A percentile compares a stretch with the other conserved stretches of the same genome.
phyloP scores from a whole-genome alignment of 2,888 invertebrate species.

The Tolmerus cingulatus region DNA sequence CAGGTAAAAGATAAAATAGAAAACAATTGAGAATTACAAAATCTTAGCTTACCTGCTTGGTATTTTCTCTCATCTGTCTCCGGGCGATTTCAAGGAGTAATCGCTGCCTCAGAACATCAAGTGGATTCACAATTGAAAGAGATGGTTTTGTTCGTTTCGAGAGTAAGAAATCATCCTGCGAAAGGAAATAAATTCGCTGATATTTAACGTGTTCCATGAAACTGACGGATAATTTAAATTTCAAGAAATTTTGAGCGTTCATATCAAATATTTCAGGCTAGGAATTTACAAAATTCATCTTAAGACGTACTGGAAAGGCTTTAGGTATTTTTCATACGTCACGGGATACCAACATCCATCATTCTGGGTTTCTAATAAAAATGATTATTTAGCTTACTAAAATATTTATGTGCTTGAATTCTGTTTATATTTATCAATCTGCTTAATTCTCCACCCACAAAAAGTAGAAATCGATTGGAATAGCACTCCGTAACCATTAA shows the following conservation, averaged over 20 bases:
- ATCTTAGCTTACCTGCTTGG: conserved; percentile 67
- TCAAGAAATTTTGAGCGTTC: neutral
- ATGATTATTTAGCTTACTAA: neutral
- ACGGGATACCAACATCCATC: neutral
- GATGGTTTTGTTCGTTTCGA: conserved; percentile 74
- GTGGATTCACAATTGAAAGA: conserved; percentile 84
- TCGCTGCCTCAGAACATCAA: conserved; percentile 85
- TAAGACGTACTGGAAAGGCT: neutral
- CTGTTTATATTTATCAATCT: neutral
- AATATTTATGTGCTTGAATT: neutral
- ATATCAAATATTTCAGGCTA: neutral
- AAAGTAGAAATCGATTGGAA: neutral
- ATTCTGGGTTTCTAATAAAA: neutral
- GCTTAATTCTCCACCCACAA: neutral
- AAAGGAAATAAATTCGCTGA: conserved; percentile 1
- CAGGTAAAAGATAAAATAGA: neutral
- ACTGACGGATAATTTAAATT: conserved; percentile 13
- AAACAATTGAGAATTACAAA: neutral
- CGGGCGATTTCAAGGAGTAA: conserved; percentile 82
- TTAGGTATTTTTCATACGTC: neutral
- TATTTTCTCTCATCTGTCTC: conserved; percentile 80
- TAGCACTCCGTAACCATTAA: neutral
- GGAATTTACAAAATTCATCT: neutral
- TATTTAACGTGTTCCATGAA: neutral
- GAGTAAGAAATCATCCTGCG: conserved; percentile 63